Conservation (phyloP, 2,888 invertebrate species). For the Caenorhabditis doughertyi region DNA sequence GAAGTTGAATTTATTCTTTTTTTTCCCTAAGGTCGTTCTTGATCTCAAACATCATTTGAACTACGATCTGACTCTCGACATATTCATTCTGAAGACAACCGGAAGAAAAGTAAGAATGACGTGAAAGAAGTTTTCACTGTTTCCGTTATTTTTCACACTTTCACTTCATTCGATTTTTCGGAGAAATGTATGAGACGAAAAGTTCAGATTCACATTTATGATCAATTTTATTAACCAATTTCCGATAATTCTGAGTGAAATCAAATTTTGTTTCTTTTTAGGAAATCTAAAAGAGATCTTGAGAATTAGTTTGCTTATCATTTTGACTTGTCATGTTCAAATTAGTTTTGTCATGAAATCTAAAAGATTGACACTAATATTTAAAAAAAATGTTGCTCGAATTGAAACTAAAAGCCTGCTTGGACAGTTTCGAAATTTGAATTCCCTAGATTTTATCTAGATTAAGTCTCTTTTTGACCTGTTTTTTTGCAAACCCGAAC, state of each 20-base stretch:
- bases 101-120: conserved; percentile 4
- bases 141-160: conserved; percentile 29
- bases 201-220: conserved; percentile 10
- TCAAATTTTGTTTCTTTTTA: too few relatives aligned
- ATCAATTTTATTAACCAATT: too few relatives aligned
- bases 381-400: too few relatives aligned
- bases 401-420: too few relatives aligned
- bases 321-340: too few relatives aligned
- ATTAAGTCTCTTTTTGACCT: not conserved
- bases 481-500: not conserved
- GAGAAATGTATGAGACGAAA: not conserved
- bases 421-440: too few relatives aligned
- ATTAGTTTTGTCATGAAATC: too few relatives aligned
- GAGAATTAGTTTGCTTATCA: too few relatives aligned
- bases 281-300: too few relatives aligned
- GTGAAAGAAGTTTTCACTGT: conserved; percentile 27
- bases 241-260: too few relatives aligned
- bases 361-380: too few relatives aligned
- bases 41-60: conserved; percentile 17
- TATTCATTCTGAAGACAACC: not conserved
- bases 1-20: not conserved
- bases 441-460: too few relatives aligned
- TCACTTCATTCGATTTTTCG: conserved; percentile 18
- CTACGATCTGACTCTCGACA: not conserved
- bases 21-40: conserved; percentile 4